Conservation (phyloP, 2,113 vertebrate genomes). For the Zosterops pallidus region DNA sequence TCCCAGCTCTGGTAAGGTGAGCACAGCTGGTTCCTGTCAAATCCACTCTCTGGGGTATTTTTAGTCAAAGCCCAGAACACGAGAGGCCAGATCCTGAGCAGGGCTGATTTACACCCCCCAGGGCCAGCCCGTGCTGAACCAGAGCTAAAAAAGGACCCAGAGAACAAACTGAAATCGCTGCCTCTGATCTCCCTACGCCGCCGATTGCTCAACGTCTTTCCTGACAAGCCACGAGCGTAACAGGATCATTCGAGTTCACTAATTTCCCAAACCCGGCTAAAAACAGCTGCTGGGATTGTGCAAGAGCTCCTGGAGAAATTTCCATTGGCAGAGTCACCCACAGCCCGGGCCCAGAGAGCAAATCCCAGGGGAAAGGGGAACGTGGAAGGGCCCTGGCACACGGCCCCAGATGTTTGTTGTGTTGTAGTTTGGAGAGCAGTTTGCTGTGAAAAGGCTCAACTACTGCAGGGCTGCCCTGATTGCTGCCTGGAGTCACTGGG, state of each 20-base stretch:
- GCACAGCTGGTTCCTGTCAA: constrained; percentile 40
- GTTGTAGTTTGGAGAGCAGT: not conserved
- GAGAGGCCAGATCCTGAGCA: constrained; percentile 32
- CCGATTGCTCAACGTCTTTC: constrained; percentile 69
- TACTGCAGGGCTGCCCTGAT: not conserved
- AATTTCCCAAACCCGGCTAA: constrained; percentile 76
- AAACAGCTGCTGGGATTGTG: constrained; percentile 77
- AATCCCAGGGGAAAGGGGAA: not conserved
- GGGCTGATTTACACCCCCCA: constrained; percentile 29
- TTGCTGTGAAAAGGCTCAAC: not conserved
- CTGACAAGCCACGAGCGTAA: constrained; percentile 59
- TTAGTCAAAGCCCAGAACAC: not conserved
- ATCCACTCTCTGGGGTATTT: constrained; percentile 31
- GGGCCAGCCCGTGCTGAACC: not conserved
- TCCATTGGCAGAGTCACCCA: constrained; percentile 68
- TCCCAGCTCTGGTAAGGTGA: constrained; percentile 29
- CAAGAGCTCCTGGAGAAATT: constrained; percentile 73
- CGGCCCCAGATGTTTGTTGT: not conserved
- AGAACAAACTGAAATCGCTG: not conserved
- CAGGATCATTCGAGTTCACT: constrained; percentile 78
- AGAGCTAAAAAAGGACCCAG: constrained; percentile 40
- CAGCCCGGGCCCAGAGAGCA: constrained; percentile 5
- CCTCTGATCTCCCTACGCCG: constrained; percentile 51
- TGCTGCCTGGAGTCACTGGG: not conserved
- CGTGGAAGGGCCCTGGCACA: not conserved